Percentiles rank a stretch among this genome's conserved stretches.
phyloP scores from a whole-genome alignment of 2,888 invertebrate genomes.

The Chloromyia formosa region DNA sequence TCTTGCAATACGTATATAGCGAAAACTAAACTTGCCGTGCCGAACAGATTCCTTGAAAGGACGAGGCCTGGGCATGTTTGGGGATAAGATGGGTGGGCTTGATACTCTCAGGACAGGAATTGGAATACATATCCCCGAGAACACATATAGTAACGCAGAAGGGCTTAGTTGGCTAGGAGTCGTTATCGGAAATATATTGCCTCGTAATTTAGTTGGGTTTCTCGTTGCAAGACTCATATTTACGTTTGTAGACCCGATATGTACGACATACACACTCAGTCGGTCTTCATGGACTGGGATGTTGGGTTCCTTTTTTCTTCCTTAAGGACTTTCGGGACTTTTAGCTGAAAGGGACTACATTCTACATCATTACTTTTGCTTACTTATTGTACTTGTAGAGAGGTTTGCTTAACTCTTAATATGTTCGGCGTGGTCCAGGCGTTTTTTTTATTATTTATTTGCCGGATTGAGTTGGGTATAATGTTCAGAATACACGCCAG shows the following conservation, averaged over 20 bases:
- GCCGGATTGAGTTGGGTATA: neutral
- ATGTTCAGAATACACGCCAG: neutral
- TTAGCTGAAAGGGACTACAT: neutral
- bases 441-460: constrained; percentile 1
- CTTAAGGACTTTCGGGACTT: constrained; percentile 8
- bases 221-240: neutral
- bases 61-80: neutral
- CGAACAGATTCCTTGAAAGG: neutral
- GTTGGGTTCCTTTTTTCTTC: neutral
- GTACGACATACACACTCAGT: neutral
- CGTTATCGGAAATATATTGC: constrained; percentile 49
- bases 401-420: neutral
- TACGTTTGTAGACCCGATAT: neutral
- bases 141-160: neutral
- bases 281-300: neutral
- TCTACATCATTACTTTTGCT: constrained; percentile 35
- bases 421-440: no score
- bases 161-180: constrained; percentile 26
- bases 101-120: constrained; percentile 3
- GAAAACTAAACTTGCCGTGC: neutral
- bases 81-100: neutral
- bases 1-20: neutral
- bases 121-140: neutral
- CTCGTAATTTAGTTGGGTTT: constrained; percentile 47
- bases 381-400: neutral